Base-by-base conservation (phyloP, 1,140 invertebrate genomes). In the Drosophila nigromelanica region DNA sequence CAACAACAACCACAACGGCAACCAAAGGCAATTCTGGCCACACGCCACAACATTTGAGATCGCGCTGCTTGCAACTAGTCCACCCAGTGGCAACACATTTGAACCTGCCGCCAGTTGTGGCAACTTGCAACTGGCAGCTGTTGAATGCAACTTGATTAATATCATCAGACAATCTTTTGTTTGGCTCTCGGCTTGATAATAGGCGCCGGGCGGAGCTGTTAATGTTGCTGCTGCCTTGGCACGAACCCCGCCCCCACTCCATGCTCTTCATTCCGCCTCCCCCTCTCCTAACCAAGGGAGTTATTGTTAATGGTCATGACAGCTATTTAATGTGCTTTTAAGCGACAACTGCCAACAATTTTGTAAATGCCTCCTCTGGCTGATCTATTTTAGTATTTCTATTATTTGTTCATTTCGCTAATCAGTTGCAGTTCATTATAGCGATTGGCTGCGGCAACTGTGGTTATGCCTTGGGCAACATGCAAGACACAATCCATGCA, bases 91-190 rank as follows among this genome's bases (percentile, higher is more conserved):
- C 66, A 78, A 55, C 68, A 50, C 47, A 61, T 70, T 86, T 77
- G 69, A 86, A 80, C 77, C 77, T 75, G 67, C 73, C 66, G 73
- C 73, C 70, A 47, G 30, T 54, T 30, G 30, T 56, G 73, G 73
- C 59, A 61, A 48, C 27, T 27, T 27, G 27, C 27, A 40, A 45
- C 61, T 18, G 35, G 45, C 47, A 52, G 43, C 51, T 42, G 62
- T 47, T 35, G 24, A 60, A 21, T 60, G 60, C 48, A 27, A 64
- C 18, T 87, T 87, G 82, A 87, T 87, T 76, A 87, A 82, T 82
- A 86, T 86, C 78, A 86, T 76, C 70, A 70, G 45, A 8, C 33
- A 35, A 8, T 35, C 2, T 35, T 35, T 33, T 33, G 69, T 15
- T 37, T 42, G 5, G 43, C 62, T 63, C 56, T 66, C 43, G 58